phyloP scores from a whole-genome alignment of 2,797 vertebrate genomes.

The Melanotaenia pygmaea region DNA sequence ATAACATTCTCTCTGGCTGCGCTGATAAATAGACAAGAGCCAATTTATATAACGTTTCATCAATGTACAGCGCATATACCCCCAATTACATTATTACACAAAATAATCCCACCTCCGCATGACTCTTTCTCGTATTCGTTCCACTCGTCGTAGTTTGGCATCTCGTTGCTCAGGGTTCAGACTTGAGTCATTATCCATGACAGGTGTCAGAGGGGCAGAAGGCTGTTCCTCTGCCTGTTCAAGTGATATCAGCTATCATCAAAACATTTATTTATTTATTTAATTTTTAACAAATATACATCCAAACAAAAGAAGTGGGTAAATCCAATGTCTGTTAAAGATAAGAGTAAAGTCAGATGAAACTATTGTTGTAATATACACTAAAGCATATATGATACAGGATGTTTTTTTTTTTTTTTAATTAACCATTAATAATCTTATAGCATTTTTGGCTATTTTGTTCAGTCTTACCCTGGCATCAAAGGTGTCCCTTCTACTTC shows the following conservation, averaged over 20 bases:
- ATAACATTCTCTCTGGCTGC: conserved; percentile 77
- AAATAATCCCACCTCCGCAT: conserved; percentile 71
- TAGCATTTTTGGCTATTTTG: neutral
- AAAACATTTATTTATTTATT: neutral
- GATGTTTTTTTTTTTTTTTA: neutral
- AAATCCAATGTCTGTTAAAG: neutral
- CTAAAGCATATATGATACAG: no score
- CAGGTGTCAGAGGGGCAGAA: conserved; percentile 46
- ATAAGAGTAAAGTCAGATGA: neutral
- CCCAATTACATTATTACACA: conserved; percentile 3
- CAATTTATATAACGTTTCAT: conserved; percentile 9
- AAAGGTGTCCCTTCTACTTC: conserved; percentile 24
- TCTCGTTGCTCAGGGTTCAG: conserved; percentile 77
- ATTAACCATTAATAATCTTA: neutral
- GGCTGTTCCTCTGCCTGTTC: conserved; percentile 58
- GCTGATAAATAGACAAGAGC: conserved; percentile 67
- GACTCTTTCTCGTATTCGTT: conserved; percentile 80
- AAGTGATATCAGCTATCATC: neutral
- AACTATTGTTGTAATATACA: neutral
- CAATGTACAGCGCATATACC: neutral
- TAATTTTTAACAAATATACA: neutral
- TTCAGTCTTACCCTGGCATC: conserved; percentile 57
- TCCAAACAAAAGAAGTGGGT: neutral
- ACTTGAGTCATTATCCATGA: conserved; percentile 58
- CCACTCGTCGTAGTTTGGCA: conserved; percentile 79